Percentiles rank a stretch among this genome's conserved stretches.
phyloP scores from a whole-genome alignment of 1,140 invertebrate species.

The Hesperophylax magnus region DNA sequence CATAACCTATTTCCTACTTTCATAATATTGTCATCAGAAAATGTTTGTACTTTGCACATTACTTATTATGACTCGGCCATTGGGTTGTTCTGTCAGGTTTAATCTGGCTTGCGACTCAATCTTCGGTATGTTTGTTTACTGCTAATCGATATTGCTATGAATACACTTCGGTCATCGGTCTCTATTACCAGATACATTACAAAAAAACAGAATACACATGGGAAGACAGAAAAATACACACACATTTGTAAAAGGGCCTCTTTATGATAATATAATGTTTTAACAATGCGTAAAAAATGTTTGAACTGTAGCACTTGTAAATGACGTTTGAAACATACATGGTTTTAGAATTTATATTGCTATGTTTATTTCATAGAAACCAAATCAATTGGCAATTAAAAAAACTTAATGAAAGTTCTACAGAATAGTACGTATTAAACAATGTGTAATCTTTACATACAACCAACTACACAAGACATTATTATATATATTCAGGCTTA shows the following conservation, averaged over 20 bases:
- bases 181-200: too few species aligned
- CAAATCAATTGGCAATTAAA: background rate
- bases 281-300: slow-evolving; percentile 16
- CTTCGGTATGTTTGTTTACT: too few species aligned
- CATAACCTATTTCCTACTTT: too few species aligned
- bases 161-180: too few species aligned
- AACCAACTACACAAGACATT: slow-evolving; percentile 2
- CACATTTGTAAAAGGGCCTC: background rate
- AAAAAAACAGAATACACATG: too few species aligned
- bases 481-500: slow-evolving; percentile 3
- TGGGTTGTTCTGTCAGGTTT: too few species aligned
- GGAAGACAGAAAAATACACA: background rate
- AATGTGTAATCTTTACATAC: slow-evolving; percentile 3
- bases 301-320: slow-evolving; percentile 14
- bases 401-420: background rate
- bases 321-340: background rate
- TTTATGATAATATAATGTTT: background rate
- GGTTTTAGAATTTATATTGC: slow-evolving; percentile 22
- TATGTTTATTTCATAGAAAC: slow-evolving; percentile 5
- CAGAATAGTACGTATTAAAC: background rate
- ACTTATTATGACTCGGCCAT: too few species aligned
- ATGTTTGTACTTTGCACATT: too few species aligned
- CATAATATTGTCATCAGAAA: too few species aligned
- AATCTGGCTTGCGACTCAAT: too few species aligned
- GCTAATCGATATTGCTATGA: too few species aligned